Conservation (phyloP, 2,113 vertebrate genomes). For the Pimephales promelas region DNA sequence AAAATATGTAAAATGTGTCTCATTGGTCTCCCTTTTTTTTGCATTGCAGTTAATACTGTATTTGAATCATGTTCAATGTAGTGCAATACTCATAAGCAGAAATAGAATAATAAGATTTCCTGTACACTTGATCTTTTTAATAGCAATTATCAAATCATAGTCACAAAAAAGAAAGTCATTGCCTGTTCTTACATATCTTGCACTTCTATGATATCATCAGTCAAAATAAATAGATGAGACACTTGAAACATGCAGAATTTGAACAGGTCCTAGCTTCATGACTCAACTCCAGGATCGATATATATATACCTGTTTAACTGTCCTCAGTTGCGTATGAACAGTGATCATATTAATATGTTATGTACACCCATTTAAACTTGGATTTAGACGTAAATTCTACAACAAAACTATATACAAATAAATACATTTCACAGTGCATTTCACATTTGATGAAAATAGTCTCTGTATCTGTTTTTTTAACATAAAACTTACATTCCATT, state of each 20-base stretch:
- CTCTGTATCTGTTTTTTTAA: not conserved
- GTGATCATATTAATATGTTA: slow-evolving; percentile 13
- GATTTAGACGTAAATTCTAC: slow-evolving; percentile 3
- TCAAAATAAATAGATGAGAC: slow-evolving; percentile 45
- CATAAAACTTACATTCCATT: not conserved
- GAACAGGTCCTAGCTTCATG: not conserved
- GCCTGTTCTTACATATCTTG: not conserved
- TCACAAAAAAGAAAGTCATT: slow-evolving; percentile 19
- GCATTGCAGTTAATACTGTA: not conserved
- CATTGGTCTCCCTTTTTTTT: not conserved
- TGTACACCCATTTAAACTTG: slow-evolving; percentile 42
- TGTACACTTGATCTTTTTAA: slow-evolving; percentile 41
- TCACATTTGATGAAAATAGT: slow-evolving; percentile 44
- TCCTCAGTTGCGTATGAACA: not conserved
- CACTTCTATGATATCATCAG: not conserved
- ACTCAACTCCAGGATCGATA: not conserved
- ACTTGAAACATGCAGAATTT: slow-evolving; percentile 15
- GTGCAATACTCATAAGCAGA: not conserved
- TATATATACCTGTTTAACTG: not conserved
- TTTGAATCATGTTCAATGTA: not conserved
- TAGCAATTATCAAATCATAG: slow-evolving; percentile 44
- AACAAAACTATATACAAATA: slow-evolving; percentile 36
- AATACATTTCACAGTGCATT: slow-evolving; percentile 59
- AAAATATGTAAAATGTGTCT: not conserved
- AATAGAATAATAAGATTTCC: not conserved